Percentiles rank a stretch among this genome's conserved stretches.
Conservation (phyloP, 2,797 vertebrate genomes). For the Rhinogobio ventralis region DNA sequence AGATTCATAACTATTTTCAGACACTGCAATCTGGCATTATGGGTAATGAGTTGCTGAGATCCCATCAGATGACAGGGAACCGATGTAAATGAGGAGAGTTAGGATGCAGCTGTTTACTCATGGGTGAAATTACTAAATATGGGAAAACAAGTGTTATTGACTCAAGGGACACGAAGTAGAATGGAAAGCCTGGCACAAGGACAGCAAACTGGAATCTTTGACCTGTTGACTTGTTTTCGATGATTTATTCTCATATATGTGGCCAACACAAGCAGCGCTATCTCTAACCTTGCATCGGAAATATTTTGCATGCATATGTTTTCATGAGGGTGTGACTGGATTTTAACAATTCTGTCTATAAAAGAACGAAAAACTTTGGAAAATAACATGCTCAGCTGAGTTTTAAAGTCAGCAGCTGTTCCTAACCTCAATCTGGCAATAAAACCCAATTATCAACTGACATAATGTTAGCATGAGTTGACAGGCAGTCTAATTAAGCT, state of each 20-base stretch:
- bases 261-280: slow-evolving; percentile 68
- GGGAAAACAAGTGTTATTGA: slow-evolving; percentile 71
- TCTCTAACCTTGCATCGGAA: slow-evolving; percentile 25
- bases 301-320: slow-evolving; percentile 23
- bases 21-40: slow-evolving; percentile 55
- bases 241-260: slow-evolving; percentile 61
- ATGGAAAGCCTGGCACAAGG: slow-evolving; percentile 72
- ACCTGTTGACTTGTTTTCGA: slow-evolving; percentile 62
- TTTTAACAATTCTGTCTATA: slow-evolving; percentile 8
- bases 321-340: slow-evolving; percentile 17
- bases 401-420: slow-evolving; percentile 46
- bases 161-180: slow-evolving; percentile 66
- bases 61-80: slow-evolving; percentile 41
- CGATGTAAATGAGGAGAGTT: slow-evolving; percentile 45
- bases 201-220: slow-evolving; percentile 67
- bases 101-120: slow-evolving; percentile 72
- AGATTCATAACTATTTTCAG: slow-evolving; percentile 61
- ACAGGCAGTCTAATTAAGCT: slow-evolving; percentile 38
- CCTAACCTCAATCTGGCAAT: slow-evolving; percentile 39
- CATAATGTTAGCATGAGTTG: slow-evolving; percentile 34
- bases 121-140: slow-evolving; percentile 75
- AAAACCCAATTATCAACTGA: slow-evolving; percentile 27
- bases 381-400: slow-evolving; percentile 46
- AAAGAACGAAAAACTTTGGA: slow-evolving; percentile 47
- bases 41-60: slow-evolving; percentile 50